Evolutionary conservation across 2,888 invertebrate genomes (phyloP), one percentile per base, ranked within the genome.

Genomic region (Heterodera filipjevi): DNA sequence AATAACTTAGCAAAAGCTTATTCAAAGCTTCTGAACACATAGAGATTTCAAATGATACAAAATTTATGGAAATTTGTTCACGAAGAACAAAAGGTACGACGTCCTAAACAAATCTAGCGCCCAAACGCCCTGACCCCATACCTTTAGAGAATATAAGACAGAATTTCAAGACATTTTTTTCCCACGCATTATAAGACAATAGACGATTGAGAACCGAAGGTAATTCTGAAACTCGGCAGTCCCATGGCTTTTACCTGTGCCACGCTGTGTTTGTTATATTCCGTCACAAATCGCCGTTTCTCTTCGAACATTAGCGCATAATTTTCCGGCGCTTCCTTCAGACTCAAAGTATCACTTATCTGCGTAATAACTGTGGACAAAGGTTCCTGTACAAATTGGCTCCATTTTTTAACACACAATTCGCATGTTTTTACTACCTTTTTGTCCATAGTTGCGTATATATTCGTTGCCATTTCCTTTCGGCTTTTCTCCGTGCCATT

Each of bases 221-320:
- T n/a, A n/a, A n/a, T n/a, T n/a, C n/a, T n/a, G n/a, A n/a, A n/a
- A n/a, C n/a, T n/a, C n/a, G n/a, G n/a, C n/a, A n/a, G n/a, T n/a
- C n/a, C n/a, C n/a, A n/a, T n/a, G n/a, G n/a, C 49, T 16, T 19
- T 49, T 16, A 73, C 73, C 73, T 85, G 82, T 30, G 73, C 66
- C 33, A 80, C 64, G 19, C 33, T 30, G 64, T 80, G 70, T 81
- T 71, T 75, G 64, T 81, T 80, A 33, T 81, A 46, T 46, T 80
- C 80, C 22, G 80, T 81, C 12, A 80, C 74, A 74, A 80, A 80
- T 16, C 44, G 39, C 16, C 78, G 68, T 16, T 32, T 66, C 12
- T 80, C 80, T 19, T 80, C 80, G 33, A 80, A 80, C 66, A 80
- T 80, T 27, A 80, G 35, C 5, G 53, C 80, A 22, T 80, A 80